phyloP scores from a whole-genome alignment of 2,113 vertebrate species.

The Acinonyx jubatus region DNA sequence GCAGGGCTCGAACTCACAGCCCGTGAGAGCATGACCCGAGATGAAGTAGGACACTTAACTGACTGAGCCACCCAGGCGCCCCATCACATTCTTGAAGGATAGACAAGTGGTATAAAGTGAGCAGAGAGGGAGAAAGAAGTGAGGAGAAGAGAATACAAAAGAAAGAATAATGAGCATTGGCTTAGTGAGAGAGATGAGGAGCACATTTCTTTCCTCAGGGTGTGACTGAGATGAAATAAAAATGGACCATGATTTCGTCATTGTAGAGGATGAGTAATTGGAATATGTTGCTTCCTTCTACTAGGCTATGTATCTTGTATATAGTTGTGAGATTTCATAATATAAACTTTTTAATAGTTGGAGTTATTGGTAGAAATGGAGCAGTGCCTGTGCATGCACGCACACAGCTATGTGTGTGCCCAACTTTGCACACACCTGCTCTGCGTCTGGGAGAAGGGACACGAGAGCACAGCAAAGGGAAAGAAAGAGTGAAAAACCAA shows the following conservation, averaged over 20 bases:
- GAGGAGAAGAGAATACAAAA: neutral
- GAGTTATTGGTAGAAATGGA: neutral
- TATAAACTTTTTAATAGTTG: neutral
- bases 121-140: neutral
- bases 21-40: too few relatives aligned
- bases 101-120: neutral
- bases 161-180: neutral
- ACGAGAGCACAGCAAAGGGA: neutral
- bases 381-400: fast-evolving
- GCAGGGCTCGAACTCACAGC: too few relatives aligned
- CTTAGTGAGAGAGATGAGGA: neutral
- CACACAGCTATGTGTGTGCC: fast-evolving
- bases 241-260: neutral
- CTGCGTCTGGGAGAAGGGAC: neutral
- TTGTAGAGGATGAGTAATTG: neutral
- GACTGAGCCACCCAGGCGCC: too few relatives aligned
- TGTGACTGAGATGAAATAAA: neutral
- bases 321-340: neutral
- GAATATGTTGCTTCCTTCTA: neutral
- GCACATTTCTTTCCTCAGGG: too few relatives aligned
- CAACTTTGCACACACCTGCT: neutral
- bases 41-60: too few relatives aligned
- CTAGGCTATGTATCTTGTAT: neutral
- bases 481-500: neutral
- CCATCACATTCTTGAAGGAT: neutral